Base-by-base conservation (phyloP, 2,113 vertebrate genomes). In the Desmodus rotundus region DNA sequence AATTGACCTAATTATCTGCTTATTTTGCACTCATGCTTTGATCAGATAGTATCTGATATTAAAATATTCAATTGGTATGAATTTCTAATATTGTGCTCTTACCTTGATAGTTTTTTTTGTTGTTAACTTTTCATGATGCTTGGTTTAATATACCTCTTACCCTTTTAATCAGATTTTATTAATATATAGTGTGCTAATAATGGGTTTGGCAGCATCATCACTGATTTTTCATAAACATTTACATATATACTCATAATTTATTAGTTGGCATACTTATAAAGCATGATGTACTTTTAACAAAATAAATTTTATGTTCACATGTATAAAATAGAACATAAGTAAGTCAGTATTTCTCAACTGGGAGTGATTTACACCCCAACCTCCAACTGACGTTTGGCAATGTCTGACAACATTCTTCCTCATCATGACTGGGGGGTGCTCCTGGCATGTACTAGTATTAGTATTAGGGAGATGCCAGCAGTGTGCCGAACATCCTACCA, bases 1-100 rank as follows among this genome's bases (percentile, higher is more conserved):
- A 93, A 56, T 63, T 95, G 15, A 89, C 61, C 11, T 65, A 93
- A 72, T 96, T 47, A 73, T 84, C n/a, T 89, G 19, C 38, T 93
- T 45, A 43, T 52, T 91, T 91, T 84, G 7, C 20, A 61, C 81
- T 77, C 93, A 72, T 47, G 15, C 65, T 91, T 91, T 95, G 56
- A 96, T 94, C 24, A 84, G n/a, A 54, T 15, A n/a, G 2, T 72
- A 76, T 76, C 20, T 70, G 68, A 63, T 67, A 82, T 80, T 74
- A 15, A 24, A 50, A 63, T 74, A 78, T 33, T 81, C 17, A 56
- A 7, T 86, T 91, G 43, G 4, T 92, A 22, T 89, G 45, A n/a
- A 86, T 88, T 89, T 94, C 47, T 87, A 87, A 86, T 41, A 68
- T 68, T 89, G 3, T 68, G 16, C 33, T 86, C 24, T 92, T 84